A percentile compares a stretch with the other conserved stretches of the same genome.
These are phyloP conservation scores for Dufourea novaeangliae DNA, from an alignment of 1,140 invertebrate genomes.

Conservation along the genomic window DNA sequence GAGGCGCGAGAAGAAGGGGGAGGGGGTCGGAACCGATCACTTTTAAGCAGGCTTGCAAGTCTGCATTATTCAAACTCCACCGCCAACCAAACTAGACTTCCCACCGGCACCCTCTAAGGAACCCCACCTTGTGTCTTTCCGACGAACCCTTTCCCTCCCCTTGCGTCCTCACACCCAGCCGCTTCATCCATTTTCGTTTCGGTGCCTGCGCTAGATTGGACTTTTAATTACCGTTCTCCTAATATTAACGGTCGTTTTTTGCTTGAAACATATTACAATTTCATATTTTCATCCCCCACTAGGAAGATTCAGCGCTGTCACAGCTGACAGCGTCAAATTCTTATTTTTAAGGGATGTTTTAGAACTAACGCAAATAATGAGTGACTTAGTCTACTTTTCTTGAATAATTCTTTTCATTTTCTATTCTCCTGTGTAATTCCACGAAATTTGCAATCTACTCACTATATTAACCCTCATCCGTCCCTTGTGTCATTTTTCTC, in stretches of 20 bases:
- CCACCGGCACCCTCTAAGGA: conserved; percentile 42
- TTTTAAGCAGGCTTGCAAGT: conserved; percentile 79
- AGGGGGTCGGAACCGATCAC: conserved; percentile 72
- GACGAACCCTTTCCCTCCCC: not conserved
- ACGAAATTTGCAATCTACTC: too few species aligned
- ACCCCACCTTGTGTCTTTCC: conserved; percentile 54
- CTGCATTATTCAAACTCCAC: conserved; percentile 80
- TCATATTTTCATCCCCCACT: too few species aligned
- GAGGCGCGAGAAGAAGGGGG: not conserved
- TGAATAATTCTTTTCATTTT: too few species aligned
- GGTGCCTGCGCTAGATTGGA: conserved; percentile 3
- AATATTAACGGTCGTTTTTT: not conserved
- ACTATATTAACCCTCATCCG: too few species aligned
- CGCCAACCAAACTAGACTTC: conserved; percentile 48
- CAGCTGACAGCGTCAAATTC: too few species aligned
- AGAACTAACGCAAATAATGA: too few species aligned
- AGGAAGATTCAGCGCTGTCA: too few species aligned
- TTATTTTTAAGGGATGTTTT: too few species aligned
- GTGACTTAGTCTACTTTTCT: too few species aligned
- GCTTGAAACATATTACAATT: not conserved
- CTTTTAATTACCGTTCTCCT: conserved; percentile 15
- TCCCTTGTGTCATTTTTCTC: too few species aligned
- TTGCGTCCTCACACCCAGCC: not conserved
- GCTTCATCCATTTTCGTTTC: conserved; percentile 45
- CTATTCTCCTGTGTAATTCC: too few species aligned